These are phyloP conservation scores for Dinocampus coccinellae DNA, from an alignment of 2,888 invertebrate species.

Conservation along the genomic window DNA sequence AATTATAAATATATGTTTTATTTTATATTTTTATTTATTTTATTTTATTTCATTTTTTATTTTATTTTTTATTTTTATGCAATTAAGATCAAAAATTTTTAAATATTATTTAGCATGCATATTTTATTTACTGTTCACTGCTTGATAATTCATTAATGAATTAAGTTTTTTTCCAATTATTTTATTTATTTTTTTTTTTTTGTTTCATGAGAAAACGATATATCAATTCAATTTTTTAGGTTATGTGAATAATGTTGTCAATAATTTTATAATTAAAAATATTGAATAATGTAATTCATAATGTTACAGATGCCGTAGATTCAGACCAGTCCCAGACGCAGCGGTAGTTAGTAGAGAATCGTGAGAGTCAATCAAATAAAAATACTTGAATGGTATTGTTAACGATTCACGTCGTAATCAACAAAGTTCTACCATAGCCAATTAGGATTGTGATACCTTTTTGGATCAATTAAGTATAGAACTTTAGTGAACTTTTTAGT, in stretches of 20 bases:
- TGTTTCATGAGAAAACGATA: neutral
- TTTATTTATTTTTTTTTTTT: neutral
- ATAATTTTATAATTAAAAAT: neutral
- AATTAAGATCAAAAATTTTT: too few relatives aligned
- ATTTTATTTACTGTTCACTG: neutral
- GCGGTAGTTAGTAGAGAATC: slow-evolving; percentile 65
- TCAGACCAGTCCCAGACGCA: slow-evolving; percentile 65
- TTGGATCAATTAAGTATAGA: slow-evolving; percentile 54
- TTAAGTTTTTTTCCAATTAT: too few relatives aligned
- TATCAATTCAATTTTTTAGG: neutral
- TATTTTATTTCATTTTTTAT: too few relatives aligned
- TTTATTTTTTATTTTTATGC: too few relatives aligned
- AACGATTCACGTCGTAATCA: slow-evolving; percentile 53
- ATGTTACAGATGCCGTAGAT: slow-evolving; percentile 65
- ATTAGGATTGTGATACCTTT: slow-evolving; percentile 61
- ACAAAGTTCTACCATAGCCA: slow-evolving; percentile 59
- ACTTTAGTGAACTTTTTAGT: slow-evolving; percentile 53
- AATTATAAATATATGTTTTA: neutral
- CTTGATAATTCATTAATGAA: neutral
- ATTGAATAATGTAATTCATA: neutral
- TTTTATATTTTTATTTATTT: too few relatives aligned
- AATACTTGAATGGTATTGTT: slow-evolving; percentile 51
- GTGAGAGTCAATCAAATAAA: slow-evolving; percentile 60
- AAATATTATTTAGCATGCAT: neutral
- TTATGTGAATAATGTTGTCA: neutral